Evolutionary conservation across 2,888 invertebrate genomes (phyloP).

Genomic region (Troilus luridus): DNA sequence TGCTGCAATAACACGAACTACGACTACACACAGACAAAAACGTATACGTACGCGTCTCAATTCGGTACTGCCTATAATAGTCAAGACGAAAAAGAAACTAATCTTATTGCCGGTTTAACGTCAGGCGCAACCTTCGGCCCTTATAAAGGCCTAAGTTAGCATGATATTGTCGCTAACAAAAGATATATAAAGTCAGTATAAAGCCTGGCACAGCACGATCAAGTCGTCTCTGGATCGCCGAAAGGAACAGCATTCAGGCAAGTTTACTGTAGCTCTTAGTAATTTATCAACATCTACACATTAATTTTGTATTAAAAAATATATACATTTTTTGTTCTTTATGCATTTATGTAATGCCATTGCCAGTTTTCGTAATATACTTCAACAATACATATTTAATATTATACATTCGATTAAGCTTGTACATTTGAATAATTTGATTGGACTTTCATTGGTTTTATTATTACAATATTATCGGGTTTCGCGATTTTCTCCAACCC

Average conservation of each 20-base stretch:
- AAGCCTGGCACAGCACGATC: not conserved
- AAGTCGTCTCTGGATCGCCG: constrained; percentile 46
- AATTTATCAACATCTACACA: not conserved
- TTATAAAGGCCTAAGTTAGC: not conserved
- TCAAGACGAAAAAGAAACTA: not conserved
- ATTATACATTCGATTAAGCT: too few relatives aligned
- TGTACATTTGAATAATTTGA: too few relatives aligned
- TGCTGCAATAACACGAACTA: not conserved
- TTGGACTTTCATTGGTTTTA: too few relatives aligned
- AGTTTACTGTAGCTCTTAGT: not conserved
- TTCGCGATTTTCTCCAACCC: too few relatives aligned
- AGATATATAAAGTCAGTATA: constrained; percentile 31
- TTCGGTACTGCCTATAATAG: constrained; percentile 21
- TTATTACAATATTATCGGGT: too few relatives aligned
- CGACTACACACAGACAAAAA: not conserved
- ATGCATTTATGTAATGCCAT: too few relatives aligned
- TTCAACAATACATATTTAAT: too few relatives aligned
- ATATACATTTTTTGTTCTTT: too few relatives aligned
- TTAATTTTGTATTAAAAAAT: not conserved
- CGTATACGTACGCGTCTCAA: not conserved
- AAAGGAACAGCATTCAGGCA: constrained; percentile 27
- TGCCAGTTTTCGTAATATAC: too few relatives aligned
- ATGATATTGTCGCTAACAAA: not conserved
- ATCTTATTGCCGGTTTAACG: not conserved
- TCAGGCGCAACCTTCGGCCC: constrained; percentile 45